Percentiles rank a stretch among this genome's conserved stretches.
phyloP scores from a whole-genome alignment of 1,140 invertebrate species.

The Phortica variegata region DNA sequence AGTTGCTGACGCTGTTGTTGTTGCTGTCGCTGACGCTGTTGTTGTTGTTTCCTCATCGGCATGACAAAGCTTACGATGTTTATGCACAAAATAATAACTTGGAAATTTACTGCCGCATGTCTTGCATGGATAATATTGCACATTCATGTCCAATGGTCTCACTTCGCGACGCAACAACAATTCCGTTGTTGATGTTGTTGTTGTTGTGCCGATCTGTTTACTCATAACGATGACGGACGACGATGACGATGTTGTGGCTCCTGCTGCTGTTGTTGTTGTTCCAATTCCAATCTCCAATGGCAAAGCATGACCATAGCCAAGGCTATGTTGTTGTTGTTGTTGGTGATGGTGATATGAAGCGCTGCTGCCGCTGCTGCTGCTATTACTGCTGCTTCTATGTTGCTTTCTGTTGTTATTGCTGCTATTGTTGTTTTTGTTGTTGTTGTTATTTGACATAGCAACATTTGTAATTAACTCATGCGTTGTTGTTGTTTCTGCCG shows the following conservation, averaged over 20 bases:
- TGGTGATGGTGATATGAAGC: neutral
- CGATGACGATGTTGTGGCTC: neutral
- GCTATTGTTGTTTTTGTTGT: constrained; percentile 4
- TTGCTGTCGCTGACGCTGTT: constrained; percentile 10
- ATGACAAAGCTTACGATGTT: constrained; percentile 83
- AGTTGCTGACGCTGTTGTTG: constrained; percentile 8
- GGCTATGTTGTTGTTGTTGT: neutral
- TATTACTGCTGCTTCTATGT: constrained; percentile 4
- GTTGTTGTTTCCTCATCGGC: constrained; percentile 61
- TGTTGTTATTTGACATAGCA: constrained; percentile 9
- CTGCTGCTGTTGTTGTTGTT: constrained; percentile 10
- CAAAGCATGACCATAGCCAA: too few relatives aligned
- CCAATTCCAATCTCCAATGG: too few relatives aligned
- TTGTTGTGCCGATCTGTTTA: neutral
- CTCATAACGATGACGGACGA: neutral
- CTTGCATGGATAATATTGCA: constrained; percentile 90
- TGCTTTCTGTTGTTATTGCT: constrained; percentile 10
- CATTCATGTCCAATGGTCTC: constrained; percentile 72
- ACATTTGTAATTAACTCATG: constrained; percentile 6
- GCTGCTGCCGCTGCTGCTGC: neutral
- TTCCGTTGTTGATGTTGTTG: neutral
- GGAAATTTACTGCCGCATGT: constrained; percentile 89
- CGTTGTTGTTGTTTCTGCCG: constrained; percentile 1
- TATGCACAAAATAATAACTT: constrained; percentile 91
- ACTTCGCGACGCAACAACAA: constrained; percentile 59